phyloP scores from a whole-genome alignment of 2,113 vertebrate genomes.

The Ia io region DNA sequence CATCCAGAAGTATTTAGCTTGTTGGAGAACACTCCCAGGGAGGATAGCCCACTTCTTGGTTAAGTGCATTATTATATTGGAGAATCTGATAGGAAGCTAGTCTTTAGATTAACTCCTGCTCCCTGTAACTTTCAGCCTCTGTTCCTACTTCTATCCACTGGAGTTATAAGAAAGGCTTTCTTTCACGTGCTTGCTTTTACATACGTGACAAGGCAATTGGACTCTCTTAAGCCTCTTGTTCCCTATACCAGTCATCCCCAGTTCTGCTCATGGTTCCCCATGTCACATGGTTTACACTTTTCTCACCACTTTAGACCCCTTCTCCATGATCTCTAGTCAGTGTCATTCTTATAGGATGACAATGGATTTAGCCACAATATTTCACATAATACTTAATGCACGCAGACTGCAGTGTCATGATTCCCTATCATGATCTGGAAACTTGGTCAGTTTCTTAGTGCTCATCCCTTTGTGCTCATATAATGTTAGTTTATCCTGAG shows the following conservation, averaged over 20 bases:
- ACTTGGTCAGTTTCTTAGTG: neutral
- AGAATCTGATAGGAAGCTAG: neutral
- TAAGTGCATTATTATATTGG: neutral
- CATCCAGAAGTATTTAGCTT: neutral
- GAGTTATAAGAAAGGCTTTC: neutral
- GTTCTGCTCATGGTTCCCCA: neutral
- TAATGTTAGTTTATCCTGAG: neutral
- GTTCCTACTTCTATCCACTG: neutral
- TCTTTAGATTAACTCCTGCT: neutral
- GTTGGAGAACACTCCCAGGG: neutral
- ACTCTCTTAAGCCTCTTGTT: neutral
- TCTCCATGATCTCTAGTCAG: neutral
- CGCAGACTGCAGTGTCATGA: neutral
- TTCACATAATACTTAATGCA: neutral
- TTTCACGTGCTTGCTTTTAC: neutral
- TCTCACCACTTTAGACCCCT: neutral
- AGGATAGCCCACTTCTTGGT: neutral
- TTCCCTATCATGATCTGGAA: neutral
- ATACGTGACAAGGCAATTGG: neutral
- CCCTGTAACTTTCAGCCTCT: neutral
- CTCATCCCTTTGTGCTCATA: neutral
- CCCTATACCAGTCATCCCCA: neutral
- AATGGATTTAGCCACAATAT: neutral
- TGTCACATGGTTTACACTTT: neutral
- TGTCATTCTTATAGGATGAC: neutral